Evolutionary conservation across 2,797 vertebrate genomes (phyloP), one percentile per base, ranked within the genome.

Genomic region (Agapornis canus): DNA sequence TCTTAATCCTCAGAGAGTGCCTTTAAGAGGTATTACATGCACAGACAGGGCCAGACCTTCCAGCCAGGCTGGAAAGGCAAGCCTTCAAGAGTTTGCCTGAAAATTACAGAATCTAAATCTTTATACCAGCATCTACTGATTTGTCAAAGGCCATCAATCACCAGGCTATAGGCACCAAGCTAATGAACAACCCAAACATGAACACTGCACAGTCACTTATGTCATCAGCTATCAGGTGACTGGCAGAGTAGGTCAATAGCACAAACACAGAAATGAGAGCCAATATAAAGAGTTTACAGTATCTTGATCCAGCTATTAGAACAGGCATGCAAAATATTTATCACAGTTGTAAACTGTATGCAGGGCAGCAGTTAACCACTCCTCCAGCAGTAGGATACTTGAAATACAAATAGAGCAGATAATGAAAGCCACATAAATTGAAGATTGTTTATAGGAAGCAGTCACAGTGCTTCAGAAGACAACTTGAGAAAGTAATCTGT

Each of bases 191-290:
- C n/a, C 49, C 82, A 59, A 82, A 83, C 78, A 78, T 0, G 12
- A 77, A 37, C 71, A 27, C 68, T 54, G 76, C 89, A 51, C 81
- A 60, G 61, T 13, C 87, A 69, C 48, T 94, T n/a, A 18, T 81
- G 89, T 54, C 94, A 95, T 8, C 49, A 10, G 76, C 82, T n/a
- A 59, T 89, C 92, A 91, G 86, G 42, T 89, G 92, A 95, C 90
- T 56, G 81, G 32, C 68, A 16, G 47, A 92, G 76, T 20, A 78
- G 89, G 82, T 94, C 90, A 93, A 87, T 12, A 71, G 76, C 92
- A 94, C 93, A 94, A 68, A 59, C 66, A 81, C 21, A 84, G 86
- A 70, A 85, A 43, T 2, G n/a, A 77, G 37, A 89, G 64, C n/a
- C 64, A 77, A 37, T 23, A 61, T 2, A 31, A 82, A 75, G 75